Conservation (phyloP, 2,888 invertebrate genomes). For the Dysmachus trigonus region DNA sequence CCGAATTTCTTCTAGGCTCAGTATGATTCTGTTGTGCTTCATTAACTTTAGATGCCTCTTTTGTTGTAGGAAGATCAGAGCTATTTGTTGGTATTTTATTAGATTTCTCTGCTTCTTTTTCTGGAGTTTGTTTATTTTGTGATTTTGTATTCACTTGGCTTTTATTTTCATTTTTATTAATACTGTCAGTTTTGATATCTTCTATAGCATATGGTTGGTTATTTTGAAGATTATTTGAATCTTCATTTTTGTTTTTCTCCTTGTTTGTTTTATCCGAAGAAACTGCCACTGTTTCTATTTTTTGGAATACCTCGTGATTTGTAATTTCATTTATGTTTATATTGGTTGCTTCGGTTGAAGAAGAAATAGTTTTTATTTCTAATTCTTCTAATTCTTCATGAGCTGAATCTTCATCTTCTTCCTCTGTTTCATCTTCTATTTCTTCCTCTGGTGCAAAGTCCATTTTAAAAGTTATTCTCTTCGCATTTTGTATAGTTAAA, state of each 20-base stretch:
- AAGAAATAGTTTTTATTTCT: neutral
- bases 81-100: neutral
- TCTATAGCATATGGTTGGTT: neutral
- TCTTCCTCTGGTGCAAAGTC: slow-evolving; percentile 51
- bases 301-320: neutral
- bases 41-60: neutral
- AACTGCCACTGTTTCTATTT: neutral
- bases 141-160: neutral
- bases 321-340: neutral
- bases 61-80: neutral
- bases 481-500: slow-evolving; percentile 53
- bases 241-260: neutral
- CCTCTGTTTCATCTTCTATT: slow-evolving; percentile 17
- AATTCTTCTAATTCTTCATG: neutral
- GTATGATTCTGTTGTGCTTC: neutral
- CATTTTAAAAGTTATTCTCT: slow-evolving; percentile 54
- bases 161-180: neutral
- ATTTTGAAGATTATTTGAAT: neutral
- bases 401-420: neutral
- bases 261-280: neutral
- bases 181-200: neutral
- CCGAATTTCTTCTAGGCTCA: neutral
- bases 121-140: neutral
- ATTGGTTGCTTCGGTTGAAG: neutral
- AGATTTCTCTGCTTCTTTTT: neutral